phyloP scores from a whole-genome alignment of 2,888 invertebrate genomes.

The Amitus sp. region DNA sequence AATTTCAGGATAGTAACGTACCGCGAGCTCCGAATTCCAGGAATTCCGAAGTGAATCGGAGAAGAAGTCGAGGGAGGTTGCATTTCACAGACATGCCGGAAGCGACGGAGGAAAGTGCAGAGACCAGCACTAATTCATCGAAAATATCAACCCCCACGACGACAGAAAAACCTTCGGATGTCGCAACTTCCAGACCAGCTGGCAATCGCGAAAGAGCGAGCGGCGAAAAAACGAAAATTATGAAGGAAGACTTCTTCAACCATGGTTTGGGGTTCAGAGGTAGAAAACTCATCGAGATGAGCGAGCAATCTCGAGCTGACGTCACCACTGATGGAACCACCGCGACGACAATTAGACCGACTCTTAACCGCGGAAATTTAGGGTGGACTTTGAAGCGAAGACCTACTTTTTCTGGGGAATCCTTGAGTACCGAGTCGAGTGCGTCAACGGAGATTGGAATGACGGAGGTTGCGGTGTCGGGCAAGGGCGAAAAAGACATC shows the following conservation, averaged over 20 bases:
- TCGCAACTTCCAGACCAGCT: constrained; percentile 24
- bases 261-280: constrained; percentile 58
- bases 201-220: constrained; percentile 27
- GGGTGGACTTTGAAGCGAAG: constrained; percentile 58
- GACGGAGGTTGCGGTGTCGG: constrained; percentile 15
- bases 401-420: constrained; percentile 38
- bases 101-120: constrained; percentile 8
- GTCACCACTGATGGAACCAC: constrained; percentile 6
- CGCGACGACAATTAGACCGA: constrained; percentile 16
- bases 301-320: constrained; percentile 10
- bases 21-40: not conserved
- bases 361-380: constrained; percentile 46
- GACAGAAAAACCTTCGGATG: constrained; percentile 12
- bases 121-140: not conserved
- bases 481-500: constrained; percentile 9
- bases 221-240: constrained; percentile 29
- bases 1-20: constrained; percentile 7
- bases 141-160: constrained; percentile 19
- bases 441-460: constrained; percentile 2
- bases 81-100: constrained; percentile 12
- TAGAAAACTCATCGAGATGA: constrained; percentile 41
- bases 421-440: constrained; percentile 7
- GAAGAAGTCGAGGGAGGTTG: constrained; percentile 18
- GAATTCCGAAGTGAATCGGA: constrained; percentile 16
- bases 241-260: constrained; percentile 57